Conservation (phyloP, 30 jellyfish, hydroid and myxozoan genomes). For the Hydra vulgaris region DNA sequence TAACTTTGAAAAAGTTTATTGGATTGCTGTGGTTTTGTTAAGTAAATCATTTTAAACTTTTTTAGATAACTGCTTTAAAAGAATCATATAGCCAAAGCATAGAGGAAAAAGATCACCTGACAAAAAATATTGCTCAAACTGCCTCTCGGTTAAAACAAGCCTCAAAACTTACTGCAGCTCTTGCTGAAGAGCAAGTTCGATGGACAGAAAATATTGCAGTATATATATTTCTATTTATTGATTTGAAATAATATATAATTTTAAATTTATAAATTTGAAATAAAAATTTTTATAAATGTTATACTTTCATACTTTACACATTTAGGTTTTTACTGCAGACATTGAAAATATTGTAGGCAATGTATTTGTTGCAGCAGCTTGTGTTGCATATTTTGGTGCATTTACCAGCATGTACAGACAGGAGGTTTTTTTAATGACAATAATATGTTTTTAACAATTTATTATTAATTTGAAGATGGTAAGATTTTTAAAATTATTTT, state of each 20-base stretch:
- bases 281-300: neutral
- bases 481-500: neutral
- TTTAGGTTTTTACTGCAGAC: conserved; percentile 75
- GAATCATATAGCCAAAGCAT: conserved; percentile 70
- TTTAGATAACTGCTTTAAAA: conserved; percentile 74
- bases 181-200: conserved; percentile 89
- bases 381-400: conserved; percentile 95
- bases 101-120: conserved; percentile 67
- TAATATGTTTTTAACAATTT: neutral
- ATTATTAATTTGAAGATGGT: neutral
- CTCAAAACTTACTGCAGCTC: conserved; percentile 82
- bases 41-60: too few species aligned
- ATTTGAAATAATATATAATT: neutral
- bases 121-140: conserved; percentile 86
- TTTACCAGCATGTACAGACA: conserved; percentile 72
- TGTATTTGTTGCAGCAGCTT: conserved; percentile 93
- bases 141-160: conserved; percentile 94
- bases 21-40: too few species aligned
- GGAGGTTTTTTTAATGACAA: conserved; percentile 41
- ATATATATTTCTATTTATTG: conserved; percentile 5
- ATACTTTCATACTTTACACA: neutral
- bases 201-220: conserved; percentile 97
- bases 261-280: neutral
- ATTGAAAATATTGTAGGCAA: conserved; percentile 93
- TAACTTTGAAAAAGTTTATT: too few species aligned